Base-by-base conservation (phyloP, 2,797 vertebrate species). In the Botia kubotai region DNA sequence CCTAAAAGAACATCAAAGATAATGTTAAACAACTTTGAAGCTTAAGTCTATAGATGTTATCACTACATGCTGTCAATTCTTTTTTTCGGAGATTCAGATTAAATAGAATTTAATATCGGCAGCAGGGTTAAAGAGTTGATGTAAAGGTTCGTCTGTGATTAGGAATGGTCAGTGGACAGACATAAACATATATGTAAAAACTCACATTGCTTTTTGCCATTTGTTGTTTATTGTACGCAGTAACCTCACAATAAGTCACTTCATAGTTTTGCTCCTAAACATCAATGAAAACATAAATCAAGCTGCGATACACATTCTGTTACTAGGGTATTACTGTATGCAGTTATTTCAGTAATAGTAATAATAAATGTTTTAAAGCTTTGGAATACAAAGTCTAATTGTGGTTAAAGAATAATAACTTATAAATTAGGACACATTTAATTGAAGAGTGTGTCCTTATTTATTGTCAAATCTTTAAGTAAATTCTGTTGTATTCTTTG, bases 231-330 rank as follows among this genome's bases (percentile, higher is more conserved):
- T 33, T 23, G 8, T 62, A 23, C 39, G 26, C 10, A 2, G 29
- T 67, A 53, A 76, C 63, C 63, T 67, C 74, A 69, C 53, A 70
- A 57, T 78, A 78, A 17, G 55, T 78, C 66, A 78, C 76, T 16
- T 77, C 65, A 69, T 48, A 23, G 8, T 4, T 29, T 55, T 69
- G 33, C 17, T 68, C 75, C 75, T 77, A 48, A 19, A 63, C n/a
- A 79, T 60, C 39, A n/a, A 16, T 29, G 8, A 5, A 79, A 70
- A 21, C 12, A 6, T n/a, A 55, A 43, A 36, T 75, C 1, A 50
- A 19, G 12, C 19, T 14, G 50, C 4, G 53, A 33, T 71, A 12
- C 16, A 71, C 13, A 4, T n/a, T n/a, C n/a, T n/a, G n/a, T n/a
- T n/a, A n/a, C n/a, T n/a, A n/a, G n/a, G n/a, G 36, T 5, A 39